Evolutionary conservation across 1,140 invertebrate species (phyloP), one percentile per base, ranked within the genome.

Genomic region (Diabrotica virgifera): DNA sequence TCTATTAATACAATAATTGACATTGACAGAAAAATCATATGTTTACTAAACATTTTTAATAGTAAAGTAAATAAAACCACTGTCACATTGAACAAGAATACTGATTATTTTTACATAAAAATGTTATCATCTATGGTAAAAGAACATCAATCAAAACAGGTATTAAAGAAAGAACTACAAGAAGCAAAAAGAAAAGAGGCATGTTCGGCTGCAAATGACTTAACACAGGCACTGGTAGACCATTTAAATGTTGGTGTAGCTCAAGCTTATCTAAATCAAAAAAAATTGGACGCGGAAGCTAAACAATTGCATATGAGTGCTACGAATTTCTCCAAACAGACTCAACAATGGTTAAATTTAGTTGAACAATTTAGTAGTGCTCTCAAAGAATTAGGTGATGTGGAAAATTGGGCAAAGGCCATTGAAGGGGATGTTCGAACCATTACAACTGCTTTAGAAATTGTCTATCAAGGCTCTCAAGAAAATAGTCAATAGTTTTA

Each of bases 231-330:
- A 55, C 80, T 99, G 12, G 96, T 98, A 0, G 96, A 98, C 82
- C 95, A 98, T 80, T 82, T 99, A 12, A 99, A 99, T 87, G 92
- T 97, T 76, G 95, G 95, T 36, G 96, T 99, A 35, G 95, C 96
- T 5, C 95, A 98, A 82, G 96, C 97, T 5, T 99, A 99, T 80
- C 83, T 98, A 50, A 99, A 99, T 81, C 96, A 99, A 79, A 98
- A 98, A 76, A 90, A 95, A 77, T 82, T 99, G 36, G 96, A 99
- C 82, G 90, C 94, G 3, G 97, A 99, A 85, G 95, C 96, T 3
- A 98, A 98, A 80, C 90, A 96, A 68, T 81, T 99, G n/a, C 95
- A 98, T 75, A 87, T 90, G 65, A 97, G 94, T 79, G 94, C 96
- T 11, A 89, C 90, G 13, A 93, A 94, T 76, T 98, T 99, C 83